Percentiles rank a stretch among this genome's conserved stretches.
These are phyloP conservation scores for Drosophila saltans DNA, from an alignment of 1,140 invertebrate genomes.

Conservation along the genomic window DNA sequence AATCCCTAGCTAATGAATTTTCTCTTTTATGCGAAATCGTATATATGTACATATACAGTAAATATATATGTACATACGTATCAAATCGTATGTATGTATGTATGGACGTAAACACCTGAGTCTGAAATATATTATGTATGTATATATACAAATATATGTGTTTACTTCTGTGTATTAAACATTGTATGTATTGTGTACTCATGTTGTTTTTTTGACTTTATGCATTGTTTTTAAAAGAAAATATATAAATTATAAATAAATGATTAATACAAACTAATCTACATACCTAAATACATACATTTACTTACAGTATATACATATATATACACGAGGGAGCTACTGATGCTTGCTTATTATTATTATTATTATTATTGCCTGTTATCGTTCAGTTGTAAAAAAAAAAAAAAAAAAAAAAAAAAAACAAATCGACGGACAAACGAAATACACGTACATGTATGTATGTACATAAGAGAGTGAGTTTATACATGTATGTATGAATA, in stretches of 20 bases:
- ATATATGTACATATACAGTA: too few species aligned
- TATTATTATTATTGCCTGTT: slow-evolving; percentile 42
- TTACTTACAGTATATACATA: neutral
- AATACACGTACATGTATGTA: slow-evolving; percentile 2
- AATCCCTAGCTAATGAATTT: too few species aligned
- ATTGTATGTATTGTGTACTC: neutral
- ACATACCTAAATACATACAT: neutral
- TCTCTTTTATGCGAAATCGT: too few species aligned
- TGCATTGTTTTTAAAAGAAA: too few species aligned
- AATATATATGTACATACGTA: too few species aligned
- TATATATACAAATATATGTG: neutral
- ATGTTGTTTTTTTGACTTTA: neutral
- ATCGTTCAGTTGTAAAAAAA: slow-evolving; percentile 58
- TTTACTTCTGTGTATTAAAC: neutral
- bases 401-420: slow-evolving; percentile 34
- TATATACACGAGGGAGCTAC: slow-evolving; percentile 30
- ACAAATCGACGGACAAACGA: slow-evolving; percentile 25
- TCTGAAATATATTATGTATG: neutral
- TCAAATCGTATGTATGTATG: too few species aligned
- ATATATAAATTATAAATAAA: slow-evolving; percentile 4
- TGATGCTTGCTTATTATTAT: slow-evolving; percentile 39
- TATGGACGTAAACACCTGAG: neutral
- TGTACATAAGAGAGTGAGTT: neutral
- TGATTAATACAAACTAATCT: slow-evolving; percentile 2
- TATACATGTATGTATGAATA: slow-evolving; percentile 34